Evolutionary conservation across 1,140 invertebrate species (phyloP), one percentile per base, ranked within the genome.

Genomic region (Nebria ingens): DNA sequence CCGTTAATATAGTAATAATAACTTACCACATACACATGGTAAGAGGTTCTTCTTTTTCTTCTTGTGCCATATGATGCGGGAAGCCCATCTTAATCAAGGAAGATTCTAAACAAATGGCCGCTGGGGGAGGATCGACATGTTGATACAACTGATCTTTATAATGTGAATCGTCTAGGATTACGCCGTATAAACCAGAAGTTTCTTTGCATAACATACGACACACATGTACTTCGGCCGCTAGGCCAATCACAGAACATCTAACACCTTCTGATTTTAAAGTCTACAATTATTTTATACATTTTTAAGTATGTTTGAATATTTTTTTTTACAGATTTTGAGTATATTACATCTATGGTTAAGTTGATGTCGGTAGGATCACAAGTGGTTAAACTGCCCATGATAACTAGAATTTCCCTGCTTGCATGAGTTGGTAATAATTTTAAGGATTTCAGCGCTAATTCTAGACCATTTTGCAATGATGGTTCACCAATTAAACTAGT

Each of bases 291-390:
- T 49, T 49, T 49, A 9, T 11, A 6, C 25, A n/a, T 6, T 17
- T 49, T 49, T 49, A 9, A 17, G 17, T 49, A 49, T 11, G 17
- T 9, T 49, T 34, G n/a, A 34, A 34, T n/a, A 6, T 34, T 6
- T n/a, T 6, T 34, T n/a, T 34, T 34, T 34, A n/a, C 6, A 34
- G n/a, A 34, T n/a, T n/a, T 34, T 6, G 25, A 6, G n/a, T 34
- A 9, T 34, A n/a, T 34, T 73, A 90, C 88, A 72, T 89, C 78
- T 66, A 97, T 87, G 4, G 93, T 97, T 54, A 78, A 76, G 60
- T 82, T 84, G 21, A 98, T 96, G 66, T 98, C 91, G 19, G 88
- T 83, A 19, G 96, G 96, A 76, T 99, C 96, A 75, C 95, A 97
- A 1, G 93, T 95, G 1, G 95, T 97, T 21, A 98, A 76, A 65